These are phyloP conservation scores for Nesometra sesokonis DNA, from an alignment of 35 echinoderm and acorn worm genomes.

Conservation along the genomic window DNA sequence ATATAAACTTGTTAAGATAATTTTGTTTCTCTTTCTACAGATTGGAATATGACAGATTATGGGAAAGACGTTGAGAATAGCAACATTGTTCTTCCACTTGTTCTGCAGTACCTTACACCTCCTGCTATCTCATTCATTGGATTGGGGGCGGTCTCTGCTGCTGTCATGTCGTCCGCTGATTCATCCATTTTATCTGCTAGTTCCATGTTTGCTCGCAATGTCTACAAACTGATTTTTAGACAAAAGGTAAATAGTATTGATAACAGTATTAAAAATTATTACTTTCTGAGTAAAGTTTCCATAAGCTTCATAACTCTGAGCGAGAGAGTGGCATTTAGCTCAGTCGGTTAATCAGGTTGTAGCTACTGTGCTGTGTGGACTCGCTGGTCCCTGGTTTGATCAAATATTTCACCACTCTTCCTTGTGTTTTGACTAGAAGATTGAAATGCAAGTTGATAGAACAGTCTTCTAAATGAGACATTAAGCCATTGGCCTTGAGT, in stretches of 20 bases:
- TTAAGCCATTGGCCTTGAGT: too few species aligned
- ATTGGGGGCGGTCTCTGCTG: constrained; percentile 70
- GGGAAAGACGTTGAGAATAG: constrained; percentile 4
- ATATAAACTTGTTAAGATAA: not conserved
- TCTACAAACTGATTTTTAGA: constrained; percentile 82
- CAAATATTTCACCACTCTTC: too few species aligned
- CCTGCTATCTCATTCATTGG: constrained; percentile 69
- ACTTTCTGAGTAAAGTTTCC: too few species aligned
- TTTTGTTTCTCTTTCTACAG: constrained; percentile 17
- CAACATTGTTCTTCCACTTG: constrained; percentile 68
- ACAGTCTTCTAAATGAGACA: too few species aligned
- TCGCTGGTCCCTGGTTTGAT: too few species aligned
- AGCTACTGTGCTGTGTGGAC: too few species aligned
- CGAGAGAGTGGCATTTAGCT: too few species aligned
- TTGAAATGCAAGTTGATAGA: too few species aligned
- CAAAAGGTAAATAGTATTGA: constrained; percentile 39
- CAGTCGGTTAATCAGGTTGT: too few species aligned
- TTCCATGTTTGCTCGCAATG: constrained; percentile 88
- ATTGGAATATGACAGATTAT: constrained; percentile 51
- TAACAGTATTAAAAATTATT: too few species aligned
- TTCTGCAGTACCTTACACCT: constrained; percentile 74
- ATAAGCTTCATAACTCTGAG: too few species aligned
- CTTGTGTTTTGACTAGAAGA: too few species aligned
- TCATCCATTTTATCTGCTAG: constrained; percentile 92
- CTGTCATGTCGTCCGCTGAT: constrained; percentile 95